Conservation (phyloP, 2,113 vertebrate species). For the Lepus americanus region DNA sequence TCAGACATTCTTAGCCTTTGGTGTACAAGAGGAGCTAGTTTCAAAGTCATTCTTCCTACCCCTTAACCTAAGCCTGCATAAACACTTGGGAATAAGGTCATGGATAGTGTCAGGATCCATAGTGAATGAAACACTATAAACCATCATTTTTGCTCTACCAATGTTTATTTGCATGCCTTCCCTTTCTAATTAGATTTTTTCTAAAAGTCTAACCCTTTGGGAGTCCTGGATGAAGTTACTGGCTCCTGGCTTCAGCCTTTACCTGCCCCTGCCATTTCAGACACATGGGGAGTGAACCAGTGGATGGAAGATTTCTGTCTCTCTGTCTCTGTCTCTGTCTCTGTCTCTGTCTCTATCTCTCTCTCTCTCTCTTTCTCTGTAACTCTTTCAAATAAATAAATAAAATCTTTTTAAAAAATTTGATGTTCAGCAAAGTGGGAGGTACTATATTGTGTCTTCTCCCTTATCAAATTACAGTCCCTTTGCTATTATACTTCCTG, state of each 20-base stretch:
- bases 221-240: no score
- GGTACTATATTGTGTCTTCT: neutral
- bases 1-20: neutral
- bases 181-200: no score
- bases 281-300: no score
- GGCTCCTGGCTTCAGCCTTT: no score
- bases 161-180: neutral
- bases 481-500: neutral
- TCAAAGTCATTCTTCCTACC: neutral
- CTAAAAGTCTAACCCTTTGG: neutral
- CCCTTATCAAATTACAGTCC: neutral
- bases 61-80: neutral
- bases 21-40: neutral
- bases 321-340: no score
- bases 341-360: no score
- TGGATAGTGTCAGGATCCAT: neutral
- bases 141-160: neutral
- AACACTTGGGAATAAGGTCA: neutral
- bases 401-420: no score
- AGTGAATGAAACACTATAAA: neutral
- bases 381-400: no score
- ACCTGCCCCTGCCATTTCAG: no score
- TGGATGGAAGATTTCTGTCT: no score
- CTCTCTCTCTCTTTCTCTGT: no score
- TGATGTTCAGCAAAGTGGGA: neutral